Percentiles rank a stretch among this genome's conserved stretches.
These are phyloP conservation scores for Buteo buteo DNA, from an alignment of 2,113 vertebrate genomes.

Conservation along the genomic window DNA sequence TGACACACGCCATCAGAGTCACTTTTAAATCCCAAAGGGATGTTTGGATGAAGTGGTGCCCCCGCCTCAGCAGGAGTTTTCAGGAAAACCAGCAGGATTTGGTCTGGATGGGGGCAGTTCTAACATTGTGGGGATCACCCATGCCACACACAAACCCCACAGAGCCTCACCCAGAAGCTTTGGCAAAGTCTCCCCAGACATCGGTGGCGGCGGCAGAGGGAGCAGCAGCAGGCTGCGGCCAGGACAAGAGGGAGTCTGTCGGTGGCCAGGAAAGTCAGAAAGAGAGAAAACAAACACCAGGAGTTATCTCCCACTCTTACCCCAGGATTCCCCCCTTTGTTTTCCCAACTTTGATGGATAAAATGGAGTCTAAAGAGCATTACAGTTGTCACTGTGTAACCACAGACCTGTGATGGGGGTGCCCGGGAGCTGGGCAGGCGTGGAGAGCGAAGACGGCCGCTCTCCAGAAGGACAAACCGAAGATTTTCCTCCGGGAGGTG, in stretches of 20 bases:
- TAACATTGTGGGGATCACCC: background rate
- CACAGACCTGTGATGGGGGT: conserved; percentile 71
- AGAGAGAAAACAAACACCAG: background rate
- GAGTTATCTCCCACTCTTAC: background rate
- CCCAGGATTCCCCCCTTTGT: background rate
- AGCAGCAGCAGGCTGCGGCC: conserved; percentile 58
- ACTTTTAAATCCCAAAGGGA: rapidly evolving
- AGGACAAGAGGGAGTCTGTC: conserved; percentile 48
- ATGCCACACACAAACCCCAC: background rate
- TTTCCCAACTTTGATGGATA: rapidly evolving
- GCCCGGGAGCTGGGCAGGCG: background rate
- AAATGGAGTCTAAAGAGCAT: background rate
- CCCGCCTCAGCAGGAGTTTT: rapidly evolving
- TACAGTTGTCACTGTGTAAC: rapidly evolving
- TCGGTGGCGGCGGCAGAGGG: conserved; percentile 62
- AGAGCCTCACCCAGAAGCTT: conserved; percentile 82
- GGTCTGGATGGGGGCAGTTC: background rate
- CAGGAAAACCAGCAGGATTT: background rate
- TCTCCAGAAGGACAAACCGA: conserved; percentile 29
- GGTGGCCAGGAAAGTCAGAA: background rate
- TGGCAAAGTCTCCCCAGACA: conserved; percentile 92
- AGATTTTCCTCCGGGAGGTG: conserved; percentile 83
- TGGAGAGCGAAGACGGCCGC: background rate
- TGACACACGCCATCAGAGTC: rapidly evolving
- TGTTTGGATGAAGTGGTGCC: background rate